A percentile compares a stretch with the other conserved stretches of the same genome.
These are phyloP conservation scores for Parochlus steinenii DNA, from an alignment of 2,888 invertebrate species.

Conservation along the genomic window DNA sequence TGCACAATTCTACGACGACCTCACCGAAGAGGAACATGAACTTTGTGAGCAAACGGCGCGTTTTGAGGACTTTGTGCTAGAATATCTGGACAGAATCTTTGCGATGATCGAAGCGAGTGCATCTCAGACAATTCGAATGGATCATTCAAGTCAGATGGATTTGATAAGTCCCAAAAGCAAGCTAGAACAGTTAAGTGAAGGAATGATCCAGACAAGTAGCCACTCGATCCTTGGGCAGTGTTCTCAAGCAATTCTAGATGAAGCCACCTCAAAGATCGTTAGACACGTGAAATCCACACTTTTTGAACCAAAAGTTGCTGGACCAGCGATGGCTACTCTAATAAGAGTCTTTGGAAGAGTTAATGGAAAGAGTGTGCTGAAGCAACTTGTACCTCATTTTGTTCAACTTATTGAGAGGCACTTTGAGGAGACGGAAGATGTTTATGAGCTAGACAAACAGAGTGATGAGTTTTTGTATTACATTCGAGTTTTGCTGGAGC, in stretches of 20 bases:
- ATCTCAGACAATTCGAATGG: conserved; percentile 47
- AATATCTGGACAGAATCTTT: conserved; percentile 65
- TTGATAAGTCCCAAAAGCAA: conserved; percentile 43
- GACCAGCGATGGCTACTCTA: conserved; percentile 58
- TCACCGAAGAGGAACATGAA: conserved; percentile 59
- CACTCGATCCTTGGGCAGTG: conserved; percentile 53
- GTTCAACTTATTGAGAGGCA: conserved; percentile 45
- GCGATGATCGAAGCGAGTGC: conserved; percentile 52
- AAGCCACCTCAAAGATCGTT: conserved; percentile 59
- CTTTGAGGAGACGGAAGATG: conserved; percentile 46
- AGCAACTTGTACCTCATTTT: conserved; percentile 54
- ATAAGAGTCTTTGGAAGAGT: conserved; percentile 47
- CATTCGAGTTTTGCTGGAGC: conserved; percentile 52
- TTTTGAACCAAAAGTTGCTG: conserved; percentile 72
- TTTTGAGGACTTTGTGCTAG: conserved; percentile 76
- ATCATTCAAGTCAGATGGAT: conserved; percentile 35
- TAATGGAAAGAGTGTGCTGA: conserved; percentile 51
- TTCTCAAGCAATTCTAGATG: conserved; percentile 39
- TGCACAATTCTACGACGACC: conserved; percentile 41
- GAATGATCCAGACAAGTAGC: conserved; percentile 48
- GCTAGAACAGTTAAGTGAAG: conserved; percentile 54
- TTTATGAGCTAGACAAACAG: conserved; percentile 54
- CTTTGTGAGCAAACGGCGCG: conserved; percentile 68
- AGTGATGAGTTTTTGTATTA: conserved; percentile 66
- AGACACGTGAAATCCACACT: conserved; percentile 50